phyloP scores from a whole-genome alignment of 2,888 invertebrate genomes.

The Elysia crispata region DNA sequence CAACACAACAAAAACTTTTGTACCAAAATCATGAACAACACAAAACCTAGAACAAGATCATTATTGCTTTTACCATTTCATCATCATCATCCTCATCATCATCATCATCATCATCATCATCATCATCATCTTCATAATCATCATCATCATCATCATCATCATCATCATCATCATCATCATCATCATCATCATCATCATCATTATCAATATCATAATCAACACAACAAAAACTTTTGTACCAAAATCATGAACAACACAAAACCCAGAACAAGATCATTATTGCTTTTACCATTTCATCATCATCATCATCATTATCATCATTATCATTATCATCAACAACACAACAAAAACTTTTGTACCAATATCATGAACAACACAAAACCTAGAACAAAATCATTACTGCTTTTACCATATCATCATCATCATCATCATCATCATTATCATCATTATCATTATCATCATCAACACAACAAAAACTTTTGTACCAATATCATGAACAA shows the following conservation, averaged over 20 bases:
- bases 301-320: background rate
- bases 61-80: no score
- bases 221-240: background rate
- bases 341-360: no score
- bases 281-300: no score
- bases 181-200: background rate
- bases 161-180: background rate
- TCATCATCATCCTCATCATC: background rate
- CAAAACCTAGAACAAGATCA: no score
- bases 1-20: background rate
- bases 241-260: no score
- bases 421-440: background rate
- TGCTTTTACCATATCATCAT: background rate
- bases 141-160: background rate
- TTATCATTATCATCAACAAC: background rate
- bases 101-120: background rate
- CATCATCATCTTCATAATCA: background rate
- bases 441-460: background rate
- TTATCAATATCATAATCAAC: background rate
- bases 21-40: no score
- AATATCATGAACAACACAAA: no score
- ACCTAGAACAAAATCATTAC: background rate
- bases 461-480: slow-evolving; percentile 1
- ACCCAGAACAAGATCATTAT: no score
- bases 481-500: no score